Base-by-base conservation (phyloP, 53 echinoderm and acorn worm genomes). In the Holothuria leucospilota region DNA sequence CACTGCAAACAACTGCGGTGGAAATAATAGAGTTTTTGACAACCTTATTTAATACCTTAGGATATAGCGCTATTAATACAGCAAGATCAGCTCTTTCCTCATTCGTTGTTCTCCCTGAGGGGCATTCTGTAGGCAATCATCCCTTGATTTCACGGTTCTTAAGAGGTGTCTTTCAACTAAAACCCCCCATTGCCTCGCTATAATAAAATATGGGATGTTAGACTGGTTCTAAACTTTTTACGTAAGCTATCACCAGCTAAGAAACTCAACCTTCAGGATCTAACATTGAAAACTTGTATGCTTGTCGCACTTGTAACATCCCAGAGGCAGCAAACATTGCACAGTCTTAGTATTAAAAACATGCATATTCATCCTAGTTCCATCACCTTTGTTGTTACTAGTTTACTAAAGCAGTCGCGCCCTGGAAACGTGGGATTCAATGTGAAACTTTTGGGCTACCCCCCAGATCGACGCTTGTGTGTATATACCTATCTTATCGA, bases 231-330 rank as follows among this genome's bases (percentile, higher is more conserved):
- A 21, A 3, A 71, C 20, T 71, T 26, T 27, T 30, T 71, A 20
- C 12, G 72, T 13, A 71, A 28, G 72, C 29, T 71, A 20, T 71
- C 72, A 10, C 72, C 30, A 20, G 72, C 72, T 1, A 28, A 71
- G 29, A 30, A 24, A 20, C 40, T 71, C 21, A 39, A 27, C 20
- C 29, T 39, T 20, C 20, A 71, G 20, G 40, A 30, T 10, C 25
- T 71, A 39, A 71, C 72, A 26, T 39, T 71, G 20, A 71, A 71
- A 39, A 71, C 72, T 10, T 71, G 72, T 27, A 71, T 71, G 29
- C 29, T 71, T 10, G 8, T 34, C 3, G 72, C 72, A 20, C 39
- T 71, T 30, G 39, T 30, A 34, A 26, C 40, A 9, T 28, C 72
- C 5, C 72, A 71, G 39, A 24, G 72, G 20, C 72, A 30, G 20